phyloP scores from a whole-genome alignment of 2,797 vertebrate species.

The Molothrus ater region DNA sequence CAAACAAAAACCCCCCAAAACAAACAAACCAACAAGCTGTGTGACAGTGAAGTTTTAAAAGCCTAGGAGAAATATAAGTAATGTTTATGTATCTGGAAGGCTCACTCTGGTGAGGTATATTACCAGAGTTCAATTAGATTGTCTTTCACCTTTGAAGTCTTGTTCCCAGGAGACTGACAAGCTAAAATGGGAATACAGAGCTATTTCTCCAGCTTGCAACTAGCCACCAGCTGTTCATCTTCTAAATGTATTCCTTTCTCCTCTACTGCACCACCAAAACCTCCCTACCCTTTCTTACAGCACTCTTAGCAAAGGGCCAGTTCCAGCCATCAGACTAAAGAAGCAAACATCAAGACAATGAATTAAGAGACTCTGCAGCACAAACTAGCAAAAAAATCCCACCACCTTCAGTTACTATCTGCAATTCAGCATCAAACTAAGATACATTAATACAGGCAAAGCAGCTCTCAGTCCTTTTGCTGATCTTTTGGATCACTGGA shows the following conservation, averaged over 20 bases:
- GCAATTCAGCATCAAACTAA: neutral
- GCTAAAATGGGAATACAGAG: constrained; percentile 41
- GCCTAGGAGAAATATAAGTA: neutral
- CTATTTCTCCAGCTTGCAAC: constrained; percentile 12
- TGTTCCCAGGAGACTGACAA: neutral
- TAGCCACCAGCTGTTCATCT: neutral
- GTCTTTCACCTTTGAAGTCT: constrained; percentile 32
- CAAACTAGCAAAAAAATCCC: neutral
- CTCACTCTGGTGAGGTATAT: neutral
- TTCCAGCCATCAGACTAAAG: neutral
- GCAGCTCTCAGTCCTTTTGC: neutral
- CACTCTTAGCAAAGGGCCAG: neutral
- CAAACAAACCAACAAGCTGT: fast-evolving
- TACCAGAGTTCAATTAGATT: constrained; percentile 15
- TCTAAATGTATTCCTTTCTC: neutral
- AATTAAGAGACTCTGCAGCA: neutral
- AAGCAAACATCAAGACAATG: neutral
- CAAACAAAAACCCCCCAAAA: neutral
- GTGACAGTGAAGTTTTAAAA: neutral
- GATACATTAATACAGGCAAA: neutral
- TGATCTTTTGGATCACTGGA: neutral
- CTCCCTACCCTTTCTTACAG: neutral
- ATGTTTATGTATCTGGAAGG: neutral
- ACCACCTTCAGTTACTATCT: neutral
- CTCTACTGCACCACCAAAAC: neutral